phyloP scores from a whole-genome alignment of 2,888 invertebrate genomes.

The Phortica magna region DNA sequence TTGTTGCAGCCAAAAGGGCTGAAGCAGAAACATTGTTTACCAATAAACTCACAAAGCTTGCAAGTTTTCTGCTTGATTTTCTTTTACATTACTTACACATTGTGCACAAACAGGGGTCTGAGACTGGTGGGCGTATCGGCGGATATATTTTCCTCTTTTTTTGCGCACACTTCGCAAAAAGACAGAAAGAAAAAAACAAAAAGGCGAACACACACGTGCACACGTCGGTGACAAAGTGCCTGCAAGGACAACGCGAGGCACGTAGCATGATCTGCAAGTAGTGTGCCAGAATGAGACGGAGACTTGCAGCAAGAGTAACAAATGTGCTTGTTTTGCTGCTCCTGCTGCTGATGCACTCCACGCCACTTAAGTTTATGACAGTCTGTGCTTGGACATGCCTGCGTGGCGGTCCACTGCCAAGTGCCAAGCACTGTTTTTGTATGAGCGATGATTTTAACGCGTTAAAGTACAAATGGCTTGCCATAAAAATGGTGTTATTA shows the following conservation, averaged over 20 bases:
- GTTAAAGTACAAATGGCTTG: no score
- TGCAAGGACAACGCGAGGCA: constrained; percentile 50
- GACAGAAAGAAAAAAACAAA: constrained; percentile 42
- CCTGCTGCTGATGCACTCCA: not conserved
- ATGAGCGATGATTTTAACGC: no score
- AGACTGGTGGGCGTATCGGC: not conserved
- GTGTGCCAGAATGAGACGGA: constrained; percentile 25
- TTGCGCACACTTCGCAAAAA: not conserved
- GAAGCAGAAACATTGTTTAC: constrained; percentile 34
- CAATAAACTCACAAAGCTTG: constrained; percentile 31
- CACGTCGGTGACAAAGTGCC: not conserved
- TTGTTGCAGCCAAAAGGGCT: not conserved
- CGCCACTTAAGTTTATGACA: constrained; percentile 1
- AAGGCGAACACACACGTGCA: constrained; percentile 46
- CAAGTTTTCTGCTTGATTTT: constrained; percentile 24
- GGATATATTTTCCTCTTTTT: not conserved
- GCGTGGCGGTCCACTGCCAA: no score
- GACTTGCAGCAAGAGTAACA: not conserved
- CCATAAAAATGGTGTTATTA: no score
- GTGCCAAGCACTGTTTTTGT: not conserved
- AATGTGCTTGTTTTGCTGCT: constrained; percentile 11
- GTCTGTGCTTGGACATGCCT: no score
- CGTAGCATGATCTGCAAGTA: constrained; percentile 43
- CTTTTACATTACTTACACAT: constrained; percentile 20
- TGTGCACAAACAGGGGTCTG: not conserved